Conservation (phyloP, 2,113 vertebrate genomes). For the Mohoua ochrocephala region DNA sequence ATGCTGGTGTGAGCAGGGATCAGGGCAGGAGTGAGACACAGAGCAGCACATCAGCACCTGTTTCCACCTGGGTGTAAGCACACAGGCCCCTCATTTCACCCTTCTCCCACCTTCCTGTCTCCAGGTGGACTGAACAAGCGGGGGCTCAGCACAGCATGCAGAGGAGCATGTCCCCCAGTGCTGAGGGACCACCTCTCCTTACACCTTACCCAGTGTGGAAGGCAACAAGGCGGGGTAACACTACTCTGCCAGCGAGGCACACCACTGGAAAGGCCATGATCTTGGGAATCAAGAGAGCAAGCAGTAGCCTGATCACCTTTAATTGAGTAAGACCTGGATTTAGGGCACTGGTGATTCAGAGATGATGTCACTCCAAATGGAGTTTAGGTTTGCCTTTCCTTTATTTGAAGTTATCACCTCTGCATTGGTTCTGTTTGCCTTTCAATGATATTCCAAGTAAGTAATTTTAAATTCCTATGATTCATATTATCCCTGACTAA, state of each 20-base stretch:
- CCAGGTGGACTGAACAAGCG: not conserved
- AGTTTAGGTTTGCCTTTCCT: not conserved
- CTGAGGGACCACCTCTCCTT: not conserved
- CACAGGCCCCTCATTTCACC: accelerated
- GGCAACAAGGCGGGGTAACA: not conserved
- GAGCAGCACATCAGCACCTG: not conserved
- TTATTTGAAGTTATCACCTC: not conserved
- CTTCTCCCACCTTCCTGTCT: not conserved
- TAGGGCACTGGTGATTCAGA: not conserved
- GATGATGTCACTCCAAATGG: not conserved
- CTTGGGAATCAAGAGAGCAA: not conserved
- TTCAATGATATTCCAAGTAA: conserved; percentile 3
- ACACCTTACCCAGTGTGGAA: accelerated
- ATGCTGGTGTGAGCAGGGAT: not conserved
- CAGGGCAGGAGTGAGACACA: not conserved
- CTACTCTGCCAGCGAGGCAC: not conserved
- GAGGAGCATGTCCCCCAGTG: accelerated
- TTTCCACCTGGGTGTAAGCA: not conserved
- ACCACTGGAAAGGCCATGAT: not conserved
- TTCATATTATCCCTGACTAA: conserved; percentile 50
- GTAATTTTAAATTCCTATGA: conserved; percentile 50
- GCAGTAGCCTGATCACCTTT: not conserved
- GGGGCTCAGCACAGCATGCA: not conserved
- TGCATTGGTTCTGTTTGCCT: not conserved
- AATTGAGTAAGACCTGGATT: not conserved